Evolutionary conservation across 2,797 vertebrate genomes (phyloP), one percentile per base, ranked within the genome.

Genomic region (Coracias cyanogaster): DNA sequence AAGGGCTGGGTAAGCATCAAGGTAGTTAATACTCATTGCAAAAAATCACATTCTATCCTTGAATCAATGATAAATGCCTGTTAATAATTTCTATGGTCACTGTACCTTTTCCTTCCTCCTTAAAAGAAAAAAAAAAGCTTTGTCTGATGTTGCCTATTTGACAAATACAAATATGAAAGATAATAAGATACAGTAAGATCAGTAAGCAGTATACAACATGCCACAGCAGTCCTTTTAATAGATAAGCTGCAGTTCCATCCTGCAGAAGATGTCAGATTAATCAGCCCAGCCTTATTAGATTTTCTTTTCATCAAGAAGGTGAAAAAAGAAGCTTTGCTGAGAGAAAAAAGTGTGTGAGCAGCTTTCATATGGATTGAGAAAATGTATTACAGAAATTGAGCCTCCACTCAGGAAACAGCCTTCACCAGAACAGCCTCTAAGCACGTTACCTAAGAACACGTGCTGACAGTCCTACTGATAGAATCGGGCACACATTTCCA

Each of bases 191-290:
- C 73, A 94, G 54, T 84, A 69, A 90, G 85, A 96, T 89, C 60
- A 82, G 91, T 71, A 88, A 84, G 82, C 51, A 91, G 80, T 83
- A 94, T 90, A 80, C 89, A 95, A 94, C 46, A 84, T 78, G 74
- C 52, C 86, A 86, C 24, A 48, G 78, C 60, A 91, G 64, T 77
- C 78, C 31, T 90, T 91, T 78, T 93, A 78, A 73, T n/a, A 94
- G 95, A 92, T 93, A 95, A 95, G 20, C 52, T 67, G 60, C 65
- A 82, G 83, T 81, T 95, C 71, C 62, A 96, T 81, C 51, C 90
- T 84, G 82, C 82, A 86, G 88, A 92, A 94, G 90, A 91, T 92
- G 74, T 79, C 86, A 90, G 73, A 93, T 90, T 91, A 94, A 71
- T 86, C 83, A 89, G 66, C 10, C 61, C 71, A 82, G 88, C 48